Base-by-base conservation (phyloP, 1,140 invertebrate species). In the Antheraea mylitta region DNA sequence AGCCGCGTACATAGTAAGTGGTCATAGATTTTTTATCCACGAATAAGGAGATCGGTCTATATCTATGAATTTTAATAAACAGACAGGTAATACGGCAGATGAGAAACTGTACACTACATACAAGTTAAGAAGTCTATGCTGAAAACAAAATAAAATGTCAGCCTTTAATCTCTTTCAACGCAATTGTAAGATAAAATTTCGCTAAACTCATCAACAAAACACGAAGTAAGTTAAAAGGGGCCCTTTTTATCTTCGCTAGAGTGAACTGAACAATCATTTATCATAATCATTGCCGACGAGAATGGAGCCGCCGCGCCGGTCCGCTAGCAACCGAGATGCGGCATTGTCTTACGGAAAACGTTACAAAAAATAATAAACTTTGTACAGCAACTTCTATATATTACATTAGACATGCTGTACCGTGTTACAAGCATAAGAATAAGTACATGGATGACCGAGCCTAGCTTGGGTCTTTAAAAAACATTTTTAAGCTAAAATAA, bases 241-340 rank as follows among this genome's bases (percentile, higher is more conserved):
- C 45, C 64, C 64, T 66, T 66, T 66, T 66, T 66, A 66, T 66
- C 64, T 66, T 18, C 64, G 64, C 18, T 58, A 66, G 18, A 66
- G 45, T 66, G 64, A 66, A 45, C 64, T 58, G 18, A 30, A 58
- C 42, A 58, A 58, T 58, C 64, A 58, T 66, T 66, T 66, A 66
- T 66, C 64, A 66, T 66, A 66, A 66, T 66, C 64, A 66, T n/a
- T 64, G 62, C 45, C 53, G 19, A 58, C 18, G 42, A 66, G 18
- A 30, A 30, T 30, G 22, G 64, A 66, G 37, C 11, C 60, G 11
- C 16, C 45, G 45, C 45, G 16, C 45, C 45, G 45, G 9, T 5
- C 45, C 13, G 11, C 45, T 9, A 5, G 16, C 45, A 16, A 53
- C 6, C 45, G 45, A 53, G 45, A 9, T 16, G 45, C 45, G 45